phyloP scores from a whole-genome alignment of 64 coral and sea anemone genomes.

The Stichodactyla helianthus region DNA sequence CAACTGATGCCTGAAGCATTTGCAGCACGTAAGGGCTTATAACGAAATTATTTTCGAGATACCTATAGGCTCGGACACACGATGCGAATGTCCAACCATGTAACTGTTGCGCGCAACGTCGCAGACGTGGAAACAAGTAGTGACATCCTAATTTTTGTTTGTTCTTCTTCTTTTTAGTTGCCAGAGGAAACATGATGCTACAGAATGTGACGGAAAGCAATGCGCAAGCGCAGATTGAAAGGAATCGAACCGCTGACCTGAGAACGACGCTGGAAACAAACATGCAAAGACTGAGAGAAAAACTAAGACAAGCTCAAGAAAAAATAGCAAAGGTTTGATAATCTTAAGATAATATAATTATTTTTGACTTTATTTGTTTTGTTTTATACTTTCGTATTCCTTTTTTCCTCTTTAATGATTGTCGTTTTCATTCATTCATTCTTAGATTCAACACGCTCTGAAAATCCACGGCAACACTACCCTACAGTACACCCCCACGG shows the following conservation, averaged over 20 bases:
- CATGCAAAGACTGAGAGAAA: conserved; percentile 54
- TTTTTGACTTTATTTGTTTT: not conserved
- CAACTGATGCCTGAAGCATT: conserved; percentile 28
- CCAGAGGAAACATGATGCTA: conserved; percentile 43
- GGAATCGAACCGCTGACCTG: conserved; percentile 47
- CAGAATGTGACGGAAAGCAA: conserved; percentile 43
- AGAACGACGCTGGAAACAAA: conserved; percentile 44
- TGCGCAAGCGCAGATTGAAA: conserved; percentile 29
- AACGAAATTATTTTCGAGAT: not conserved
- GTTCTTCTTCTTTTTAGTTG: conserved; percentile 41
- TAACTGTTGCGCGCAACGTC: no score
- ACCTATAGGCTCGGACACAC: no score
- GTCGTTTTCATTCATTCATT: not conserved
- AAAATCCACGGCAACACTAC: conserved; percentile 72
- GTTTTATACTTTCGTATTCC: no score
- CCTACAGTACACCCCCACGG: conserved; percentile 59
- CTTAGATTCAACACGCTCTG: conserved; percentile 83
- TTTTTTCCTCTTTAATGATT: no score
- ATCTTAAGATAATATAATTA: not conserved
- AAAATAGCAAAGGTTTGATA: conserved; percentile 77
- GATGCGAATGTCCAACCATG: no score
- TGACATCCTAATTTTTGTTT: not conserved
- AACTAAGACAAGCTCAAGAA: conserved; percentile 64
- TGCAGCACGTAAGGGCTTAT: conserved; percentile 13
- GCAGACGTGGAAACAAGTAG: no score